A percentile compares a stretch with the other conserved stretches of the same genome.
Conservation (phyloP, 2,113 vertebrate genomes). For the Oceanodroma tethys region DNA sequence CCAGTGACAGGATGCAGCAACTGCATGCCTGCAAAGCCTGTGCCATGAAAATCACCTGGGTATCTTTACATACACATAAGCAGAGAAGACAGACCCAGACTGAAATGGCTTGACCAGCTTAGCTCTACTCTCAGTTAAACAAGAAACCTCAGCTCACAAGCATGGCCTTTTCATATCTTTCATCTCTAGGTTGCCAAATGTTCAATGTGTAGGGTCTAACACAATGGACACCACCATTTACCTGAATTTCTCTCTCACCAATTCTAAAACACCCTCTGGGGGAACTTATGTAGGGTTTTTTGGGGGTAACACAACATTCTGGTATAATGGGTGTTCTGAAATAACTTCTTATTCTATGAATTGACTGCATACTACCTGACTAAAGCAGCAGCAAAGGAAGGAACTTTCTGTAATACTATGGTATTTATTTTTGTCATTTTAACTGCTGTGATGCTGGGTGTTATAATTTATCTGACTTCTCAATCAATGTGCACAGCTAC, state of each 20-base stretch:
- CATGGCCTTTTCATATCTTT: background rate
- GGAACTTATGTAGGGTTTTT: rapidly evolving
- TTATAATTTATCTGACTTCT: background rate
- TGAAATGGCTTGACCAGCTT: background rate
- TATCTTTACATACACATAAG: background rate
- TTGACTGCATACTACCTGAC: background rate
- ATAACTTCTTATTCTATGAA: background rate
- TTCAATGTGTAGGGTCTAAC: background rate
- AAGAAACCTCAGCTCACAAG: background rate
- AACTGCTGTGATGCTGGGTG: background rate
- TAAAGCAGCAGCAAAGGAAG: background rate
- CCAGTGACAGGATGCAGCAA: constrained; percentile 14
- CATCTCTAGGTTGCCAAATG: background rate
- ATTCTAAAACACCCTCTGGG: background rate
- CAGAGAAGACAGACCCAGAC: background rate
- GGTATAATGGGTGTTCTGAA: background rate
- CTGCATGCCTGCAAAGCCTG: background rate
- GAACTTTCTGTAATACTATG: background rate
- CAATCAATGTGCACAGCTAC: background rate
- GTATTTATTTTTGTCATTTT: background rate
- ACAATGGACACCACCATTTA: background rate
- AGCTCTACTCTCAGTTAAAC: background rate
- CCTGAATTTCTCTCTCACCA: background rate
- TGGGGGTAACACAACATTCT: background rate
- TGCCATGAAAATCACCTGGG: constrained; percentile 34